phyloP scores from a whole-genome alignment of 1,140 invertebrate species.

The Hypothenemus hampei region DNA sequence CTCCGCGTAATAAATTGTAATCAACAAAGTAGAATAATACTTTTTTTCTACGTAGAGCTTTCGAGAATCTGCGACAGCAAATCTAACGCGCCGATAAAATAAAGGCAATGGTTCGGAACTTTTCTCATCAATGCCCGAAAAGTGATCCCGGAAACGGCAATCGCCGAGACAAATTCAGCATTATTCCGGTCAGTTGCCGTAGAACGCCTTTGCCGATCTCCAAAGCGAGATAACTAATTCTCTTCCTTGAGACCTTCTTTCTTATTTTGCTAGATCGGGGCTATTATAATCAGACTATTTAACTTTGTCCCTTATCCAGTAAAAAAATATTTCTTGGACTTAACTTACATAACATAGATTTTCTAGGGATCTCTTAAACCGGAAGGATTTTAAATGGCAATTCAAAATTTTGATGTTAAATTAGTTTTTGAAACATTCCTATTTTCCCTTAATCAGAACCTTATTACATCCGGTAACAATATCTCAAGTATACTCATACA shows the following conservation, averaged over 20 bases:
- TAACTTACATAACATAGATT: no score
- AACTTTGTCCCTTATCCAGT: no score
- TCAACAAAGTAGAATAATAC: no score
- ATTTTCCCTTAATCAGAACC: no score
- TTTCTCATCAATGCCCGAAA: slow-evolving; percentile 20
- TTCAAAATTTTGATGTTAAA: no score
- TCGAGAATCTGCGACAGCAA: no score
- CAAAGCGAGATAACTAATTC: slow-evolving; percentile 20
- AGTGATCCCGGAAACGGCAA: slow-evolving; percentile 21
- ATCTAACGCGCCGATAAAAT: slow-evolving; percentile 19
- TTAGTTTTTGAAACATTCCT: no score
- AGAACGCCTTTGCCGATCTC: slow-evolving; percentile 10
- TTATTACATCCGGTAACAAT: slow-evolving; percentile 20
- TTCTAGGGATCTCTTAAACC: no score
- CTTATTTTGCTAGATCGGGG: slow-evolving; percentile 13
- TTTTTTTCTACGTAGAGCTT: no score
- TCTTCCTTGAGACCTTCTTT: slow-evolving; percentile 8
- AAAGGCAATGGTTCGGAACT: slow-evolving; percentile 25
- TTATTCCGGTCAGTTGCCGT: slow-evolving; percentile 24
- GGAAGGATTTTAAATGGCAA: no score
- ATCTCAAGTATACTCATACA: slow-evolving; percentile 7
- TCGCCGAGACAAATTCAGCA: slow-evolving; percentile 21
- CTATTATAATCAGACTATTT: slow-evolving; percentile 19
- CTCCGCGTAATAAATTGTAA: no score
- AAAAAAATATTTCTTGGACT: no score